Base-by-base conservation (phyloP, 2,888 invertebrate species). In the Xanthia icteritia region DNA sequence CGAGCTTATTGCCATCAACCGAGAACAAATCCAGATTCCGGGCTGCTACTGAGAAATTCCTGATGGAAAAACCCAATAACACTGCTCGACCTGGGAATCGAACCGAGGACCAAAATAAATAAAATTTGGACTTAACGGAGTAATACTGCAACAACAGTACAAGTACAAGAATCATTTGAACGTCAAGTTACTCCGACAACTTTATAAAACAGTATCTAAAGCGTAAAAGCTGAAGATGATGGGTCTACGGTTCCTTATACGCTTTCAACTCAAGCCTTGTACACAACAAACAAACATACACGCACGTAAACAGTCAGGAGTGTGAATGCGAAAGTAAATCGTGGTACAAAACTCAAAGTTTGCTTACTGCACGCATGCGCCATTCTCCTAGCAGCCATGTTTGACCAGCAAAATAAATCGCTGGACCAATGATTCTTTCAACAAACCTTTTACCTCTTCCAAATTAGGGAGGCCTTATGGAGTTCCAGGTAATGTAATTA, bases 261-360 rank as follows among this genome's bases (percentile, higher is more conserved):
- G 84, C 81, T 81, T 81, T 76, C 64, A 76, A 68, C 81, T 78
- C 54, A 69, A 73, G 27, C 58, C 77, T 79, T 83, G 77, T 58
- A 64, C 68, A 78, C 20, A 82, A 60, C 79, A 84, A 79, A 68
- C 82, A 81, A 81, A 83, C 89, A 90, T 81, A 88, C 88, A 90
- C 64, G 87, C 87, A 87, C 74, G 87, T 89, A 90, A 89, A 91
- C 87, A 92, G 68, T 79, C 88, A 87, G 88, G 78, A 89, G 88
- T 90, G 91, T 90, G 86, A 91, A 91, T 90, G 91, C 88, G 81
- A 91, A 84, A 79, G 86, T 76, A 86, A 85, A 85, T 71, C 63
- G 75, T 66, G 63, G 78, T 71, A 81, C 85, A 85, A 85, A 85
- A 79, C 78, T 73, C 75, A 76, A 48, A 51, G 81, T 86, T 87